Percentiles rank a stretch among this genome's conserved stretches.
Conservation (phyloP, 2,888 invertebrate species). For the Iselma pallidipennis region DNA sequence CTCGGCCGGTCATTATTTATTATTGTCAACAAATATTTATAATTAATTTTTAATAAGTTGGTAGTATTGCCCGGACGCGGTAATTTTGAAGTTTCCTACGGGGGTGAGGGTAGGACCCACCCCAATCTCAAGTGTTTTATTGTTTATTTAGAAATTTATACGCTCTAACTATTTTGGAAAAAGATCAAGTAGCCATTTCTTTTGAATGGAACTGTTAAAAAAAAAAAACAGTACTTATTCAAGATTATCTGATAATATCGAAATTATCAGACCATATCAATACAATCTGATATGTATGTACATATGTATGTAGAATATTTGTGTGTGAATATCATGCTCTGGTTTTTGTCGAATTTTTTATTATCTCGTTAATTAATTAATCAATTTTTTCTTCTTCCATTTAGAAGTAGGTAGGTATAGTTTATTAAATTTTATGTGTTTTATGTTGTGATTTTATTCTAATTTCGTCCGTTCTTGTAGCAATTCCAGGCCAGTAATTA, state of each 20-base stretch:
- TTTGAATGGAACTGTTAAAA: not conserved
- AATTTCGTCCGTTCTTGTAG: constrained; percentile 4
- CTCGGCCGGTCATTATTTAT: no score
- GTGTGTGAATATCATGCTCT: constrained; percentile 6
- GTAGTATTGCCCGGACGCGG: not conserved
- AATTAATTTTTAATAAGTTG: not conserved
- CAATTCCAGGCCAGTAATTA: constrained; percentile 11
- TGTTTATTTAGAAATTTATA: not conserved
- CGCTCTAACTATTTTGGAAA: not conserved
- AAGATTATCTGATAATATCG: not conserved
- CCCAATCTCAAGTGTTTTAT: no score
- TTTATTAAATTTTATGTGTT: constrained; percentile 11
- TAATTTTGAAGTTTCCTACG: not conserved
- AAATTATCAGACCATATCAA: constrained; percentile 3
- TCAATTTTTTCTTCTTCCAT: constrained; percentile 15
- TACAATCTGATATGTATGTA: not conserved
- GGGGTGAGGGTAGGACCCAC: no score
- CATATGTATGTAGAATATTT: not conserved
- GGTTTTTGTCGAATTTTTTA: constrained; percentile 5
- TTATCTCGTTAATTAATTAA: constrained; percentile 3
- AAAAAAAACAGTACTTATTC: constrained; percentile 4
- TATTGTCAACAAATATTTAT: no score
- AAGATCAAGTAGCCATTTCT: not conserved
- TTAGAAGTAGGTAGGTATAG: constrained; percentile 15
- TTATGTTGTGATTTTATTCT: not conserved